These are phyloP conservation scores for Tinamus major DNA, from an alignment of 2,797 vertebrate genomes.

Conservation along the genomic window DNA sequence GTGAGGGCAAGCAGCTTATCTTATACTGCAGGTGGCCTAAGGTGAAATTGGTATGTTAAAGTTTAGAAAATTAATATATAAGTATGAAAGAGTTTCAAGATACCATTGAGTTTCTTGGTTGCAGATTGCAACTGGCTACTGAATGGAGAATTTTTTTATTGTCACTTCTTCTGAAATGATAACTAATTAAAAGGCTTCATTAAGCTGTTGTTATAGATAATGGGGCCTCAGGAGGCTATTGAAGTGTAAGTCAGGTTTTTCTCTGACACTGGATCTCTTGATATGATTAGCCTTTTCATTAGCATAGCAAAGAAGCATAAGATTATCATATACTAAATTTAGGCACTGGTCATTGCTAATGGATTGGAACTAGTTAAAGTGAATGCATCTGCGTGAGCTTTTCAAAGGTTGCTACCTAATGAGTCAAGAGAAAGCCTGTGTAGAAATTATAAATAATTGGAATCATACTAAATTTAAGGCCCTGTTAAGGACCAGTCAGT, in stretches of 20 bases:
- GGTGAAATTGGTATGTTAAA: neutral
- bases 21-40: neutral
- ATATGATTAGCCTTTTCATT: constrained; percentile 60
- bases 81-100: neutral
- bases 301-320: constrained; percentile 18
- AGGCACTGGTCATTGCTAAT: constrained; percentile 42
- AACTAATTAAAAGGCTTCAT: neutral
- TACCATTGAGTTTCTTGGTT: neutral
- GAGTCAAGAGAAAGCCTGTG: constrained; percentile 7
- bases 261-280: constrained; percentile 40
- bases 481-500: neutral
- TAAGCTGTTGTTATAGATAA: neutral
- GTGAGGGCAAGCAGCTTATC: neutral
- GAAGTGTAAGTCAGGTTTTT: constrained; percentile 41
- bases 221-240: constrained; percentile 29
- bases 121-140: neutral
- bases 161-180: neutral
- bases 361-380: constrained; percentile 50
- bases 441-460: neutral
- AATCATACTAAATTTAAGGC: neutral
- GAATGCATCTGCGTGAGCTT: constrained; percentile 22
- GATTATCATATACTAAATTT: constrained; percentile 68
- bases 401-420: constrained; percentile 46
- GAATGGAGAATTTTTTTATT: neutral
- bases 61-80: neutral